phyloP scores from a whole-genome alignment of 2,888 invertebrate genomes.

The Pediacus dermestoides region DNA sequence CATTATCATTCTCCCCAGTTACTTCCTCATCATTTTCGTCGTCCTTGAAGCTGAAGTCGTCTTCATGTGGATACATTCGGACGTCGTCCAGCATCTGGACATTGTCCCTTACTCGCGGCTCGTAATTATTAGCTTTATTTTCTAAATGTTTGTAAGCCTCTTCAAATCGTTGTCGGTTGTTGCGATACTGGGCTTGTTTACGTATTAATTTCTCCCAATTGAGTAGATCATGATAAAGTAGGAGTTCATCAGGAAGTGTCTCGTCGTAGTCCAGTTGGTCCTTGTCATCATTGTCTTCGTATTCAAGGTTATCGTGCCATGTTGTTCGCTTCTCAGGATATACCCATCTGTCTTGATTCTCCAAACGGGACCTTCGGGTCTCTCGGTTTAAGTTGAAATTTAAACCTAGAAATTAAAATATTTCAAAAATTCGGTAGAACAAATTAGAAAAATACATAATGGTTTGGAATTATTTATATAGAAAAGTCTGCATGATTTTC shows the following conservation, averaged over 20 bases:
- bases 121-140: no score
- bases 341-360: conserved; percentile 21
- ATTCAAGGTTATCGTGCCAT: conserved; percentile 22
- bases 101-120: no score
- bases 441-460: conserved; percentile 5
- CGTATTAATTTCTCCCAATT: conserved; percentile 18
- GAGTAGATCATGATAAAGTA: conserved; percentile 10
- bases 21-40: conserved; percentile 18
- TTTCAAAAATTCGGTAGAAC: conserved; percentile 4
- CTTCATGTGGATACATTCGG: conserved; percentile 27
- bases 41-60: conserved; percentile 36
- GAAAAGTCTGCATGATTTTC: not conserved
- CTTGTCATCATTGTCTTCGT: conserved; percentile 21
- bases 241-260: conserved; percentile 11
- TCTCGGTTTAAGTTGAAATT: conserved; percentile 26
- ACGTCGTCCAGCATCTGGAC: conserved; percentile 20
- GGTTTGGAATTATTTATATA: conserved; percentile 3
- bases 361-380: conserved; percentile 14
- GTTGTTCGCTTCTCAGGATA: conserved; percentile 4
- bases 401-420: conserved; percentile 25
- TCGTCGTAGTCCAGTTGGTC: conserved; percentile 22
- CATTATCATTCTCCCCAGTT: conserved; percentile 16
- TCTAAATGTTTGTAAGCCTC: conserved; percentile 20
- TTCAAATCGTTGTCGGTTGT: conserved; percentile 17
- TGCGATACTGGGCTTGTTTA: conserved; percentile 17